Evolutionary conservation across 1,140 invertebrate genomes (phyloP).

Genomic region (Tetraneura akinire): DNA sequence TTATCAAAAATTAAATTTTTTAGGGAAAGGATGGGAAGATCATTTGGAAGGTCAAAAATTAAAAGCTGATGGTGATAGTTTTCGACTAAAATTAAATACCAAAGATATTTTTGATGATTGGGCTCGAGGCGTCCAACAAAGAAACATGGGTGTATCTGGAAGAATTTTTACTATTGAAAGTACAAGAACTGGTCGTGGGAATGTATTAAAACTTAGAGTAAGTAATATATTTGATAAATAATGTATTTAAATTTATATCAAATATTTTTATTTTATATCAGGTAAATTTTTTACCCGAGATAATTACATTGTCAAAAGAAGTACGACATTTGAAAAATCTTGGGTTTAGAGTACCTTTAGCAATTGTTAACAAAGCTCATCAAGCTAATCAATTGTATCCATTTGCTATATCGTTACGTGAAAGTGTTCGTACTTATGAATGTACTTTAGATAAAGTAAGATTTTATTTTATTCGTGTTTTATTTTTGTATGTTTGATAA

Average conservation of each 20-base stretch:
- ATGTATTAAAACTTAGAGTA: conserved; percentile 88
- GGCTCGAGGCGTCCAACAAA: conserved; percentile 91
- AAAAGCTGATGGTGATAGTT: conserved; percentile 97
- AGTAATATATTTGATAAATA: background rate
- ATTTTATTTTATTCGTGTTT: conserved; percentile 45
- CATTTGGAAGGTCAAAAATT: conserved; percentile 98
- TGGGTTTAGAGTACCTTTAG: conserved; percentile 93
- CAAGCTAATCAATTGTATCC: conserved; percentile 98
- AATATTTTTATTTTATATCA: conserved; percentile 43
- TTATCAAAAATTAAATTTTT: conserved; percentile 11
- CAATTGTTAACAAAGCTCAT: conserved; percentile 98
- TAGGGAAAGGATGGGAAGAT: conserved; percentile 97
- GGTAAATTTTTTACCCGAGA: conserved; percentile 93
- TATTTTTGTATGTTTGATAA: background rate
- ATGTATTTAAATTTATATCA: background rate
- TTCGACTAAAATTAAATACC: conserved; percentile 92
- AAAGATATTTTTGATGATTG: conserved; percentile 98
- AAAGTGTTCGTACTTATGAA: conserved; percentile 96
- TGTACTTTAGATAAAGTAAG: conserved; percentile 92
- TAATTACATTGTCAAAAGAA: conserved; percentile 97
- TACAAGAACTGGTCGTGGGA: conserved; percentile 79
- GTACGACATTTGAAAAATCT: conserved; percentile 95
- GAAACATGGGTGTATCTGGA: conserved; percentile 90
- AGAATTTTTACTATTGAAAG: conserved; percentile 94
- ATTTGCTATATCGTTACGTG: conserved; percentile 97